These are phyloP conservation scores for Momotus momota DNA, from an alignment of 2,797 vertebrate species.

Conservation along the genomic window DNA sequence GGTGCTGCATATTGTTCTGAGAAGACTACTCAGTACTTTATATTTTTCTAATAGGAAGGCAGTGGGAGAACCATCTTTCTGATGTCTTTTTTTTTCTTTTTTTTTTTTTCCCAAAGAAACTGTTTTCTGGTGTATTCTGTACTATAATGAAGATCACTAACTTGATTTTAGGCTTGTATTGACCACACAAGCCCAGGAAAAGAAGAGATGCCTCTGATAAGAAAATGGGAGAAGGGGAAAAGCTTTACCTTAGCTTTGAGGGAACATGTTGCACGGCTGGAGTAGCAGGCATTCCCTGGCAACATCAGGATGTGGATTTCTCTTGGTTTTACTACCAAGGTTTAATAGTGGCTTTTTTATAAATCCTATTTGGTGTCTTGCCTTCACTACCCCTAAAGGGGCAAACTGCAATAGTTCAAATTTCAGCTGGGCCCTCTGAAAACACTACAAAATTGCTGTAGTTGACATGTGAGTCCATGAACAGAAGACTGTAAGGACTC, in stretches of 20 bases:
- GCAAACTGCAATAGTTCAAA: not conserved
- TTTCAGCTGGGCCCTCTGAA: not conserved
- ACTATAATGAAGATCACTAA: not conserved
- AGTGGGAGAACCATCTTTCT: not conserved
- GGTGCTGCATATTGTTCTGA: not conserved
- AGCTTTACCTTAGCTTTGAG: not conserved
- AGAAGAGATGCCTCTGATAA: not conserved
- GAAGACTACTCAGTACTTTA: not conserved
- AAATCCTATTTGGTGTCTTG: not conserved
- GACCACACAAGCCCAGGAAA: not conserved
- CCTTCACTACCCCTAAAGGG: not conserved
- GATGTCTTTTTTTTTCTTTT: not conserved
- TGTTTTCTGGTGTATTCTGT: not conserved
- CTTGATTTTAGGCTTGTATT: not conserved
- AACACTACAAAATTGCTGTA: not conserved
- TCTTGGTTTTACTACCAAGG: not conserved
- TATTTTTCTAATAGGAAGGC: not conserved
- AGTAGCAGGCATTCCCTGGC: not conserved
- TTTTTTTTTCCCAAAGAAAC: not conserved
- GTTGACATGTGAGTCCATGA: not conserved
- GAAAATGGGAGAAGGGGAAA: not conserved
- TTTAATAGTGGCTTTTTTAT: not conserved
- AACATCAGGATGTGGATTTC: not conserved
- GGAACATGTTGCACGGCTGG: not conserved
- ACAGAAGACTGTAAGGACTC: not conserved